These are phyloP conservation scores for Notarius quadriscutis DNA, from an alignment of 2,113 vertebrate genomes.

Conservation along the genomic window DNA sequence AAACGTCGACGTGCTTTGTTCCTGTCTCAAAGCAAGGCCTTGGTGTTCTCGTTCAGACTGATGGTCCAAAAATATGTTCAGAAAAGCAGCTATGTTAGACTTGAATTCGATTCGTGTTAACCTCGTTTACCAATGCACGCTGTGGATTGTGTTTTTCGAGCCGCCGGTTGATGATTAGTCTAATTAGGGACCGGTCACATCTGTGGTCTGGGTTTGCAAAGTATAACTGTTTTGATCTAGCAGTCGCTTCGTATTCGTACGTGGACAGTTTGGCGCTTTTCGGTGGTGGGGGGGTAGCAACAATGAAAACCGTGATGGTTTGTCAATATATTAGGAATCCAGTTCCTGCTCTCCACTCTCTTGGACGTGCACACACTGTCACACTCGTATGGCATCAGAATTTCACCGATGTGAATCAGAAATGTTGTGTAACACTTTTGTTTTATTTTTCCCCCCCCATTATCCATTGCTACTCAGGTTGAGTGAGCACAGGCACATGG, in stretches of 20 bases:
- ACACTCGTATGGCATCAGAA: conserved; percentile 26
- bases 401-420: conserved; percentile 27
- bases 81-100: neutral
- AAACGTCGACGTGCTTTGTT: neutral
- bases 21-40: neutral
- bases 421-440: conserved; percentile 41
- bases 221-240: neutral
- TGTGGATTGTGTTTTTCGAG: conserved; percentile 9
- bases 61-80: neutral
- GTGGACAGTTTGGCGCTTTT: neutral
- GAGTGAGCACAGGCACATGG: neutral
- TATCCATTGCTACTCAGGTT: conserved; percentile 23
- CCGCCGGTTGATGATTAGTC: conserved; percentile 9
- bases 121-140: neutral
- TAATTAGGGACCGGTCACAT: conserved; percentile 17
- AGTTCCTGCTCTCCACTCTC: neutral
- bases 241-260: neutral
- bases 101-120: neutral
- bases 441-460: neutral
- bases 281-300: neutral
- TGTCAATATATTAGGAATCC: conserved; percentile 9
- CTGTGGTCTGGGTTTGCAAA: conserved; percentile 4
- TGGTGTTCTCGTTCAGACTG: neutral
- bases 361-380: neutral
- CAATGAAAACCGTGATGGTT: neutral